Conservation (phyloP, 2,888 invertebrate species). For the Macropis europaea region DNA sequence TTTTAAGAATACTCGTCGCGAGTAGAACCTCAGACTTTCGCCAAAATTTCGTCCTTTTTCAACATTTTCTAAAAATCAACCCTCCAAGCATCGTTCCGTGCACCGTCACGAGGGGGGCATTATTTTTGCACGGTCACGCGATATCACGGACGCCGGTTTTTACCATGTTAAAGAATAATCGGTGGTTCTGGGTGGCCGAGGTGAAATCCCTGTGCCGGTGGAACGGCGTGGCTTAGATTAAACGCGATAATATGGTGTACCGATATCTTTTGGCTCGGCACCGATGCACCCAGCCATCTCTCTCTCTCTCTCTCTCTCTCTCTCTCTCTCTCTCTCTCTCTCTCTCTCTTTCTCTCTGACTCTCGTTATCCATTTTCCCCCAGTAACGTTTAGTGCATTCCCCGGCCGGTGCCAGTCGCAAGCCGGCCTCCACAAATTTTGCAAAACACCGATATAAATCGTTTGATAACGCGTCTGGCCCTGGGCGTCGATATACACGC, state of each 20-base stretch:
- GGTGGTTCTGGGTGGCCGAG: not conserved
- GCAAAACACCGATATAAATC: conserved; percentile 75
- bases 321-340: not conserved
- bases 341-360: not conserved
- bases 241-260: conserved; percentile 55
- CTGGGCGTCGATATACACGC: conserved; percentile 68
- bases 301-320: not conserved
- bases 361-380: conserved; percentile 61
- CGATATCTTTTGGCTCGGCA: conserved; percentile 58
- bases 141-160: conserved; percentile 29
- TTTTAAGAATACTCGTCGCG: too few relatives aligned
- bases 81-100: not conserved
- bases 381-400: conserved; percentile 56
- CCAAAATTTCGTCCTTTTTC: not conserved
- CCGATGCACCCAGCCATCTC: conserved; percentile 29
- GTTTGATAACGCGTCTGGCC: conserved; percentile 72
- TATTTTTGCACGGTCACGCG: conserved; percentile 29
- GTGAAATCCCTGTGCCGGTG: conserved; percentile 17
- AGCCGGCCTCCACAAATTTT: conserved; percentile 70
- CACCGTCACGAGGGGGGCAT: not conserved
- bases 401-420: conserved; percentile 51
- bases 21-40: too few relatives aligned
- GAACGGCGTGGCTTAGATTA: conserved; percentile 47
- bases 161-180: conserved; percentile 38
- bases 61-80: conserved; percentile 14